These are phyloP conservation scores for Ochlodes sylvanus DNA, from an alignment of 2,888 invertebrate genomes.

Conservation along the genomic window DNA sequence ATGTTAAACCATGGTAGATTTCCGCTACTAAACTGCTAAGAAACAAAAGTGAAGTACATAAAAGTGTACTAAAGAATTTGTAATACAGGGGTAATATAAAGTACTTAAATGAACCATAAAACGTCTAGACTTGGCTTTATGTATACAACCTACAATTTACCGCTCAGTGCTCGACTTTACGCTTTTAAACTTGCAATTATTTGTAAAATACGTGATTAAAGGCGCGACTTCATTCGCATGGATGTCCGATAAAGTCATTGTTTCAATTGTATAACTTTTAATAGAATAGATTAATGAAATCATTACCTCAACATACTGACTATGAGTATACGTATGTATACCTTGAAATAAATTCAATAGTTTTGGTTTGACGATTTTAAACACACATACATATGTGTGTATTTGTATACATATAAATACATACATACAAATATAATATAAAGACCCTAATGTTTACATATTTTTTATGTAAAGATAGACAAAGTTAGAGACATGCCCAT, in stretches of 20 bases:
- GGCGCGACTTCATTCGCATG: neutral
- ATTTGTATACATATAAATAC: too few species aligned
- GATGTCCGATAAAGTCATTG: conserved; percentile 8
- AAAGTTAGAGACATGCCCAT: too few species aligned
- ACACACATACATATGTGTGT: too few species aligned
- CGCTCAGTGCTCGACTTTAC: conserved; percentile 25
- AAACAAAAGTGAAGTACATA: neutral
- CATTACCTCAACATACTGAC: too few species aligned
- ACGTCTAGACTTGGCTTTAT: conserved; percentile 31
- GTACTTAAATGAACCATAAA: conserved; percentile 25
- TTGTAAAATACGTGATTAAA: conserved; percentile 28
- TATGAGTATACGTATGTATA: too few species aligned
- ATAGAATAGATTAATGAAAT: neutral
- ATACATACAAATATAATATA: too few species aligned
- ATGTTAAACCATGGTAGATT: too few species aligned
- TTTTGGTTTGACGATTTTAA: too few species aligned
- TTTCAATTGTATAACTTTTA: neutral
- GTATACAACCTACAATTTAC: conserved; percentile 32
- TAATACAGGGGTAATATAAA: conserved; percentile 3
- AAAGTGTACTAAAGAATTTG: neutral
- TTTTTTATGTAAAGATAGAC: too few species aligned
- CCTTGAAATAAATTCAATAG: too few species aligned
- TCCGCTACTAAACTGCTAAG: neutral
- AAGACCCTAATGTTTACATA: too few species aligned
- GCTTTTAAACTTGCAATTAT: conserved; percentile 31